Conservation (phyloP, 2,113 vertebrate genomes). For the Himantopus leucocephalus region DNA sequence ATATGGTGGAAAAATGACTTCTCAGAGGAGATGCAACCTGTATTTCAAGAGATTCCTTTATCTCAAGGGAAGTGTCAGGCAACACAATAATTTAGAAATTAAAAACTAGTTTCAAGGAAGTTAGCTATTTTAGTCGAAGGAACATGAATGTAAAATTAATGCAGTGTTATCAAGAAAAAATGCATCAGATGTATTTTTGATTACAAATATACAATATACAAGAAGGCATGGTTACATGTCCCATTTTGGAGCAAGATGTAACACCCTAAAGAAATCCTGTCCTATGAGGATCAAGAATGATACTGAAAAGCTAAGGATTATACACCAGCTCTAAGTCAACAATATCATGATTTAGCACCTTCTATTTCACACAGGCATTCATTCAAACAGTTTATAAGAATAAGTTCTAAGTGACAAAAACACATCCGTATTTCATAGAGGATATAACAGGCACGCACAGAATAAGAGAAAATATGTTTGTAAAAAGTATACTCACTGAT, state of each 20-base stretch:
- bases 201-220: background rate
- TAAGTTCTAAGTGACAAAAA: background rate
- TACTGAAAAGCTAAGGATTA: background rate
- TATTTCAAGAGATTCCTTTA: background rate
- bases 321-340: background rate
- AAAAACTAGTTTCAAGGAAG: background rate
- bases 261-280: background rate
- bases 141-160: background rate
- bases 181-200: background rate
- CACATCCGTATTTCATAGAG: rapidly evolving
- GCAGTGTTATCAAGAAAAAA: background rate
- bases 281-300: background rate
- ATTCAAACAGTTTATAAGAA: background rate
- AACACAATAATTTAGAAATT: background rate
- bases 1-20: rapidly evolving
- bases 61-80: background rate
- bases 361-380: background rate
- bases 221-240: rapidly evolving
- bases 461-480: background rate
- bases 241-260: background rate
- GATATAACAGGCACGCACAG: rapidly evolving
- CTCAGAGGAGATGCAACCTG: background rate
- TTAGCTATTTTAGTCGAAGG: background rate
- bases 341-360: background rate
- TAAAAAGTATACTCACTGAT: conserved; percentile 83